Conservation (phyloP, 2,888 invertebrate species). For the Trachelus stipa region DNA sequence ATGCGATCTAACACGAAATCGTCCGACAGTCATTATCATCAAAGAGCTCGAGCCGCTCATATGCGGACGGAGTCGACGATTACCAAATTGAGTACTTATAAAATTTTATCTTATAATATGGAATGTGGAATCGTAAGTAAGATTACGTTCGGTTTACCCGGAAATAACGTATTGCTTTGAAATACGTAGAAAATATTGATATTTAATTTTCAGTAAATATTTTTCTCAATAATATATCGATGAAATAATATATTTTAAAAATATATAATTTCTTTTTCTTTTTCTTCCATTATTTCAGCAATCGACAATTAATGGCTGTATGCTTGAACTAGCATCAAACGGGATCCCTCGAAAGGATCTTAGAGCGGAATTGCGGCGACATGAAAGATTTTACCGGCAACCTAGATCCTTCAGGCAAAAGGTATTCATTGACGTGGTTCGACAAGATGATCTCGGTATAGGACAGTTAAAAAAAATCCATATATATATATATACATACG, state of each 20-base stretch:
- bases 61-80: not conserved
- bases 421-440: not conserved
- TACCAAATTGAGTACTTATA: not conserved
- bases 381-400: slow-evolving; percentile 41
- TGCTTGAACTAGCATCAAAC: not conserved
- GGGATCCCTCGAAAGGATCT: not conserved
- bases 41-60: slow-evolving; percentile 50
- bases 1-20: slow-evolving; percentile 55
- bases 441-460: slow-evolving; percentile 5
- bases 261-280: not conserved
- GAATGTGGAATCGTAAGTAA: not conserved
- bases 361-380: slow-evolving; percentile 37
- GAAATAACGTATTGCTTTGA: not conserved
- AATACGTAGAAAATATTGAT: not conserved
- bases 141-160: not conserved
- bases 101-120: not conserved
- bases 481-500: not conserved
- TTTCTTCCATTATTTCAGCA: not conserved
- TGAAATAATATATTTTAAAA: not conserved
- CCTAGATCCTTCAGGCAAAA: not conserved
- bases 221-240: not conserved
- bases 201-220: not conserved
- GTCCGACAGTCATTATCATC: slow-evolving; percentile 55
- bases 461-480: not conserved
- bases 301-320: slow-evolving; percentile 5